Evolutionary conservation across 2,888 invertebrate species (phyloP), one percentile per base, ranked within the genome.

Genomic region (Tridacna gigas): DNA sequence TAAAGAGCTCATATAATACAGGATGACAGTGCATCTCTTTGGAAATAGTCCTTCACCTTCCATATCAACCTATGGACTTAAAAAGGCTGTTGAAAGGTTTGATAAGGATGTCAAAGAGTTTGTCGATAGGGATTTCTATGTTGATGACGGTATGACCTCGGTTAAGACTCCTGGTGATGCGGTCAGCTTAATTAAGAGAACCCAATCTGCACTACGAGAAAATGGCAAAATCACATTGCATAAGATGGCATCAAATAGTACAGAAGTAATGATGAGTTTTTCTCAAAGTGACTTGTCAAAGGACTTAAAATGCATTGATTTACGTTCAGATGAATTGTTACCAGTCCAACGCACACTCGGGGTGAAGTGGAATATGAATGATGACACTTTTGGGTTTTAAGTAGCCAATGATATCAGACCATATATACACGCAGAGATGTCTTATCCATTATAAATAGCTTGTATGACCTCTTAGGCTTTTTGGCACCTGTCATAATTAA

Each of bases 21-120:
- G 77, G 37, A 87, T 89, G 88, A 61, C 28, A 20, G 79, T 78
- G 20, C 88, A 88, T 69, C 84, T 86, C 9, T 86, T 86, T 56
- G 88, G 84, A 5, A 88, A 86, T 60, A 78, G 76, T 28, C 80
- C 87, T 20, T 88, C 86, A 7, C 88, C 88, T 25, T 83, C 88
- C 15, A 73, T 87, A 7, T 85, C 84, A 12, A 85, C 84, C 3
- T 89, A 82, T 63, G 73, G 73, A 25, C 66, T 76, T n/a, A 61
- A 37, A 13, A 76, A 76, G 47, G 45, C 63, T 9, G 65, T 45
- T n/a, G 20, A 76, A 76, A n/a, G 15, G 18, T 78, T 22, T 73
- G 81, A 60, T 9, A 37, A 15, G 20, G 80, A 82, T 48, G 75
- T 88, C 12, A 61, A 25, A 45, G 0, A 73, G 2, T 81, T 81